These are phyloP conservation scores for Drosophila chauvacae DNA, from an alignment of 1,140 invertebrate genomes.

Conservation along the genomic window DNA sequence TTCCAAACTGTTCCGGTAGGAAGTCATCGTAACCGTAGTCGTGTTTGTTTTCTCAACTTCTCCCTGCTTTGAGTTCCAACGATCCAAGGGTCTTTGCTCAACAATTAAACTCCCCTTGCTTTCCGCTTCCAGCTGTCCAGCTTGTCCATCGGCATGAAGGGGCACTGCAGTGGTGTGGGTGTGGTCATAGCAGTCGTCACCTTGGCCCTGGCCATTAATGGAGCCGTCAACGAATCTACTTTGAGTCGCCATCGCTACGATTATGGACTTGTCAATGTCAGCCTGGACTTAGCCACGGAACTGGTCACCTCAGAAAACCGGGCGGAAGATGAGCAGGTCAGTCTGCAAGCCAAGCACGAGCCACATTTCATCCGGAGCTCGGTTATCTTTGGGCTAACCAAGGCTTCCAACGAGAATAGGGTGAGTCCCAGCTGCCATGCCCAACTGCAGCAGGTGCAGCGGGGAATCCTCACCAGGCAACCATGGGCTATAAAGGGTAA, in stretches of 20 bases:
- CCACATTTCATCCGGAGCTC: slow-evolving; percentile 58
- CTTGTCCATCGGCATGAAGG: slow-evolving; percentile 19
- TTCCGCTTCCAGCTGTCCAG: slow-evolving; percentile 23
- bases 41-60: slow-evolving; percentile 32
- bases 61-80: not conserved
- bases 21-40: slow-evolving; percentile 34
- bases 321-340: too few species aligned
- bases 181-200: slow-evolving; percentile 8
- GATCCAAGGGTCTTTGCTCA: not conserved
- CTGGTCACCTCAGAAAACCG: not conserved
- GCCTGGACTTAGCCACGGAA: slow-evolving; percentile 4
- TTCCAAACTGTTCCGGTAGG: slow-evolving; percentile 33
- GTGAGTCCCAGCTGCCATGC: slow-evolving; percentile 63
- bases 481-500: slow-evolving; percentile 84
- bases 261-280: slow-evolving; percentile 41
- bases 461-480: slow-evolving; percentile 70
- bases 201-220: not conserved
- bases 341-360: slow-evolving; percentile 19
- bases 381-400: slow-evolving; percentile 70
- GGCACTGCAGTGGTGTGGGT: slow-evolving; percentile 4
- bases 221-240: slow-evolving; percentile 43
- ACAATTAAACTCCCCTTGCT: not conserved
- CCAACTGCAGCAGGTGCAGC: slow-evolving; percentile 71
- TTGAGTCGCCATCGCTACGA: slow-evolving; percentile 8
- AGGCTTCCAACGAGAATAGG: slow-evolving; percentile 65